Base-by-base conservation (phyloP, 2,797 vertebrate genomes). In the Anniella stebbinsi region DNA sequence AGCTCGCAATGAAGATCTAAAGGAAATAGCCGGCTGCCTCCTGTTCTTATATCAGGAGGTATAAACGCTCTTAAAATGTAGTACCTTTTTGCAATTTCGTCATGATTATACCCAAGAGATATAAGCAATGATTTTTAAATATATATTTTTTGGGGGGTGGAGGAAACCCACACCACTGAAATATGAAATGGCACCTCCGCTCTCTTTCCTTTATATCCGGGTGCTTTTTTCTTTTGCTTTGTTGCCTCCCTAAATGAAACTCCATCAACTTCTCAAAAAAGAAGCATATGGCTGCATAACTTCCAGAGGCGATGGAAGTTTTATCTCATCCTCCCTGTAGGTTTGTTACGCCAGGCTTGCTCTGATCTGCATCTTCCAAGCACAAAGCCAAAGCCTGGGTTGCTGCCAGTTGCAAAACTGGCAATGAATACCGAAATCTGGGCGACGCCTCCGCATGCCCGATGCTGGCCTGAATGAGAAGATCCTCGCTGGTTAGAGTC, bases 331-430 rank as follows among this genome's bases (percentile, higher is more conserved):
- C 48, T 48, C 81, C 48, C 63, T 33, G 18, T 18, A 57, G 72
- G 48, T 84, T 84, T 83, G 45, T 87, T 76, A 77, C 57, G 66
- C 18, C 18, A 81, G 30, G 86, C 54, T 57, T 75, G 25, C 11
- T 87, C 72, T 48, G 72, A 69, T 60, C 67, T 78, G 72, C 23
- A 60, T 70, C 89, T 78, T 83, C 45, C 30, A 28, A 77, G 48
- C 36, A 78, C 30, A 77, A 70, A 76, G 63, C 72, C 48, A 45
- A 28, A 21, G 21, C 70, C 36, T 87, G 85, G 30, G 12, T 28
- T 45, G 33, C 7, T 60, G 60, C 80, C 89, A 87, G 66, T 75
- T 90, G 48, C 51, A 81, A 30, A 83, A 75, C 70, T 76, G 78
- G 70, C 80, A 87, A 75, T 8, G 60, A 38, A 67, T 57, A 67